Base-by-base conservation (phyloP, 2,113 vertebrate genomes). In the Pseudorectes ferrugineus region DNA sequence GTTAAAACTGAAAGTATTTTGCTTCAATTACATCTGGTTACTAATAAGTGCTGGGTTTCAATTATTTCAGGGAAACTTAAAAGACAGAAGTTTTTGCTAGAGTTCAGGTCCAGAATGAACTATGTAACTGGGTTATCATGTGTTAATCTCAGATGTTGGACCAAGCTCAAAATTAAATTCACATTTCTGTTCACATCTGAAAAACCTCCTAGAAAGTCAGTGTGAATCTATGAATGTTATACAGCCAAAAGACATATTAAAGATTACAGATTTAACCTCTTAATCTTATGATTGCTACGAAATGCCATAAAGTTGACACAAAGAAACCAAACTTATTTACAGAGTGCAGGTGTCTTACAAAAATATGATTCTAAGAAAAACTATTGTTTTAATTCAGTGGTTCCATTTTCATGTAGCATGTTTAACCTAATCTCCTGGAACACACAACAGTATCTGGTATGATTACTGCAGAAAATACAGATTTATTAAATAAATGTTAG, bases 1-100 rank as follows among this genome's bases (percentile, higher is more conserved):
- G 55, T 85, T 96, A 91, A 96, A 89, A 89, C 21, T 42, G 63
- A 93, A 91, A 77, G 31, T 57, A 22, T 80, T 92, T 88, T 89
- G 17, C 42, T 90, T 80, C 90, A 62, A 73, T 96, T 80, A 57
- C n/a, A 76, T 73, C 40, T 93, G 29, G 42, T 84, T 81, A 76
- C 76, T 91, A 89, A 49, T 38, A 87, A 31, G n/a, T 94, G 84
- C 71, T 36, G 20, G 79, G 42, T 68, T 88, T 95, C 36, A 65
- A 45, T 83, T 91, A 88, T 91, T 93, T 68, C 35, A 93, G 61
- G 77, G 49, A 52, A 88, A 42, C 11, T 38, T 28, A 51, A 55
- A 76, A 80, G 51, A 51, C 24, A 23, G 20, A 75, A 55, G 13
- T 62, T 43, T 54, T 91, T 89, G 29, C 31, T 48, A 19, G 33